Evolutionary conservation across 2,113 vertebrate genomes (phyloP).

Genomic region (Platysternon megacephalum): DNA sequence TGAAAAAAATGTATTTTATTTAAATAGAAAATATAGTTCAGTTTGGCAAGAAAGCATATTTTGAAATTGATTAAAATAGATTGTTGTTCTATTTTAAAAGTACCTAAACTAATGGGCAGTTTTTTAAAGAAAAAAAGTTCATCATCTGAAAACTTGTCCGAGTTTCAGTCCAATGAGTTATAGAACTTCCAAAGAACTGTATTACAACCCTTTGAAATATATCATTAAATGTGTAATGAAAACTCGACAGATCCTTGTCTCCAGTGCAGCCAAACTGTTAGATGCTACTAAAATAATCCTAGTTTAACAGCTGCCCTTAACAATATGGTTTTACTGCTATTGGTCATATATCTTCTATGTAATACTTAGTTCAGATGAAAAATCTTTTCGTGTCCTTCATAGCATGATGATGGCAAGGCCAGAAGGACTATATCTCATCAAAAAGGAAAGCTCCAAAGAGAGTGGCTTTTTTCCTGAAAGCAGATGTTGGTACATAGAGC

Average conservation of each 20-base stretch:
- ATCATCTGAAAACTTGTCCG: neutral
- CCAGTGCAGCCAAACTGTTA: neutral
- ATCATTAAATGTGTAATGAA: neutral
- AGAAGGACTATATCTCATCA: neutral
- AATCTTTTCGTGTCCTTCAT: neutral
- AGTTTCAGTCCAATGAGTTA: neutral
- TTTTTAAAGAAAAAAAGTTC: neutral
- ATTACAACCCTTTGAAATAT: neutral
- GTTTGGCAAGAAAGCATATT: neutral
- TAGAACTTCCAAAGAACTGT: neutral
- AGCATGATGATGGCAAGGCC: neutral
- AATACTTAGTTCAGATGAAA: slow-evolving; percentile 5
- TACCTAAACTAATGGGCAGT: neutral
- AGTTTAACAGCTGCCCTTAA: slow-evolving; percentile 1
- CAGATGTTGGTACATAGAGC: neutral
- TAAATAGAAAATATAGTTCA: neutral
- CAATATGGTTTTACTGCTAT: neutral
- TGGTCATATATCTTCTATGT: neutral
- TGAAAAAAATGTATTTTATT: neutral
- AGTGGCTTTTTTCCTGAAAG: neutral
- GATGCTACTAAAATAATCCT: neutral
- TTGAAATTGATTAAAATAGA: neutral
- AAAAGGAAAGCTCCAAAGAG: neutral
- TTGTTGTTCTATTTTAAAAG: neutral
- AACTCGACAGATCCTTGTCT: neutral